Conservation (phyloP, 2,113 vertebrate species). For the Nicator chloris region DNA sequence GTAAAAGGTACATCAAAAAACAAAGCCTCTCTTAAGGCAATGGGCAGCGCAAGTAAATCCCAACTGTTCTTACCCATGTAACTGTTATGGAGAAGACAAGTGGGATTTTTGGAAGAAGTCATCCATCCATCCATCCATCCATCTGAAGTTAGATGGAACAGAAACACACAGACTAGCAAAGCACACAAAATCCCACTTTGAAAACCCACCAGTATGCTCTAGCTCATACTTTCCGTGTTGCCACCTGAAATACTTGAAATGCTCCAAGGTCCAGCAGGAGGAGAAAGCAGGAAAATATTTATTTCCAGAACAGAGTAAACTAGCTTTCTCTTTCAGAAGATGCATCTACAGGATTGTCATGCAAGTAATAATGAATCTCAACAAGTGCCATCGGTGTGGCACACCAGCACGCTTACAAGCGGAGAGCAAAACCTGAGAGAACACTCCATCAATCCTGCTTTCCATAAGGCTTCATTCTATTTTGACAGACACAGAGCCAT, state of each 20-base stretch:
- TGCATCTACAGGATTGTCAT: neutral
- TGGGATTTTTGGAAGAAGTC: neutral
- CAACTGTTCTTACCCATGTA: neutral
- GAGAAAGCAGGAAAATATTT: neutral
- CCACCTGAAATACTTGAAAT: neutral
- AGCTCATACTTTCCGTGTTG: neutral
- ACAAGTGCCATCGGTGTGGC: neutral
- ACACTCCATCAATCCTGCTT: neutral
- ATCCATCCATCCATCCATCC: neutral
- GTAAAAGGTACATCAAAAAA: neutral
- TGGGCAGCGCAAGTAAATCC: neutral
- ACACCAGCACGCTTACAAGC: neutral
- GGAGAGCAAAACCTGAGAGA: neutral
- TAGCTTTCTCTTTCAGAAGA: neutral
- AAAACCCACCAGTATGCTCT: neutral
- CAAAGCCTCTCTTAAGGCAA: accelerated
- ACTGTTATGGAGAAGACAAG: neutral
- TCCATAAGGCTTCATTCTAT: constrained; percentile 11
- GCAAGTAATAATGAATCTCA: neutral
- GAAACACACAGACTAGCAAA: neutral
- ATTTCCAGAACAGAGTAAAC: neutral
- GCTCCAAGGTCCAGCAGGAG: neutral
- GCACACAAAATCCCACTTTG: neutral
- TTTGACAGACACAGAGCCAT: neutral
- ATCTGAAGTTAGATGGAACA: neutral